phyloP scores from a whole-genome alignment of 2,797 vertebrate genomes.

The Danio jaintianensis region DNA sequence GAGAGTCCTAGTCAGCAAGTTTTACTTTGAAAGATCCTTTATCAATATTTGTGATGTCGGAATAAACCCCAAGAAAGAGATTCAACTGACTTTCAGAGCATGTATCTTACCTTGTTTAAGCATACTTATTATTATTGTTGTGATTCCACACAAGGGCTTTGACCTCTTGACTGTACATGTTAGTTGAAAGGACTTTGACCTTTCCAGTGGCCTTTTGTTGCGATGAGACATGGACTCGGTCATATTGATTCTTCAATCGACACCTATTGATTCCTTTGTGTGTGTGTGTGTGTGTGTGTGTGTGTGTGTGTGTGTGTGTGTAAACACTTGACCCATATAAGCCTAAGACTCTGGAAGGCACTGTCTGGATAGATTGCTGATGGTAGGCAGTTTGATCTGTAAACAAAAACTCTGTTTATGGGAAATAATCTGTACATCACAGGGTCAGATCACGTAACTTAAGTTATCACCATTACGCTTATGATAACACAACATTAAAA shows the following conservation, averaged over 20 bases:
- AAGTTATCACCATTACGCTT: neutral
- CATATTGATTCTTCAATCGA: slow-evolving; percentile 15
- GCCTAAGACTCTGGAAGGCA: neutral
- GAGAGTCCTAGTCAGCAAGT: neutral
- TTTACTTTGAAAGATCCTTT: neutral
- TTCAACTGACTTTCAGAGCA: neutral
- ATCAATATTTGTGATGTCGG: neutral
- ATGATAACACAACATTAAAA: slow-evolving; percentile 2
- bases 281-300: too few relatives aligned
- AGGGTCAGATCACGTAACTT: slow-evolving; percentile 9
- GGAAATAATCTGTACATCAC: neutral
- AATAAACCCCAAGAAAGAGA: neutral
- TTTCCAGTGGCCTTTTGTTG: neutral
- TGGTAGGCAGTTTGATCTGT: slow-evolving; percentile 17
- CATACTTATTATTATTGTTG: neutral
- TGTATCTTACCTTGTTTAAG: neutral
- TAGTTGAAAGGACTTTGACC: neutral
- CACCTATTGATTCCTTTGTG: slow-evolving; percentile 30
- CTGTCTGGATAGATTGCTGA: neutral
- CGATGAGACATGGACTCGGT: neutral
- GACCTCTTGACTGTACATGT: slow-evolving; percentile 9
- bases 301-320: neutral
- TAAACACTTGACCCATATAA: slow-evolving; percentile 25
- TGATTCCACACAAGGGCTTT: neutral
- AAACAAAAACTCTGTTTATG: slow-evolving; percentile 48